Evolutionary conservation across 1,140 invertebrate genomes (phyloP), one percentile per base, ranked within the genome.

Genomic region (Ptiloglossa arizonensis): DNA sequence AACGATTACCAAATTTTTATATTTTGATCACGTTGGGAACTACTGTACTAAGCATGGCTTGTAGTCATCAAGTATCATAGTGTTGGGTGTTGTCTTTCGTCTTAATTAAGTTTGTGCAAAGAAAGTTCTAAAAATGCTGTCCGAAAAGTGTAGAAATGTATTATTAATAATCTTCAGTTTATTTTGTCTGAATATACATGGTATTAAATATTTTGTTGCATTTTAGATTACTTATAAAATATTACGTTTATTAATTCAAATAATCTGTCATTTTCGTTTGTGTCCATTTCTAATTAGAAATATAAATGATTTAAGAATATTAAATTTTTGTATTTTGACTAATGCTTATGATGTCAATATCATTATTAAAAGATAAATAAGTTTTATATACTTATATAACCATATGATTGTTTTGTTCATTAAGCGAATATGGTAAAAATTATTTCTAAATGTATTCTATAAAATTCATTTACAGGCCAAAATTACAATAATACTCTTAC

Each of bases 401-500:
- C 9, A 35, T 35, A 8, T 8, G 35, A 35, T 35, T 35, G 2
- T 35, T 35, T 35, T 35, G 5, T 24, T 46, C 8, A 13, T 32
- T 13, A 13, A 48, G 44, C n/a, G 13, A 48, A 0, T 6, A n/a
- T 22, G 11, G 5, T 48, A 32, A 35, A 17, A 32, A 13, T 0
- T 5, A 8, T 32, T 24, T 17, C 22, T 8, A 41, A 1, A 19
- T 32, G 2, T 32, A 32, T 9, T 19, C 6, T 8, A 48, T 19
- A 50, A 66, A 27, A 38, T 41, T 79, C n/a, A 27, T 82, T 79
- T 38, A 41, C 32, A 92, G 90, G 83, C 13, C 87, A 90, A 77
- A 79, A 83, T 63, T 22, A 87, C 0, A 91, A 91, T 46, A 88
- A 89, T 35, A 91, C 88, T 3, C 76, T 85, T 38, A 83, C 80